Evolutionary conservation across 2,113 vertebrate genomes (phyloP).

Genomic region (Cavia aperea): DNA sequence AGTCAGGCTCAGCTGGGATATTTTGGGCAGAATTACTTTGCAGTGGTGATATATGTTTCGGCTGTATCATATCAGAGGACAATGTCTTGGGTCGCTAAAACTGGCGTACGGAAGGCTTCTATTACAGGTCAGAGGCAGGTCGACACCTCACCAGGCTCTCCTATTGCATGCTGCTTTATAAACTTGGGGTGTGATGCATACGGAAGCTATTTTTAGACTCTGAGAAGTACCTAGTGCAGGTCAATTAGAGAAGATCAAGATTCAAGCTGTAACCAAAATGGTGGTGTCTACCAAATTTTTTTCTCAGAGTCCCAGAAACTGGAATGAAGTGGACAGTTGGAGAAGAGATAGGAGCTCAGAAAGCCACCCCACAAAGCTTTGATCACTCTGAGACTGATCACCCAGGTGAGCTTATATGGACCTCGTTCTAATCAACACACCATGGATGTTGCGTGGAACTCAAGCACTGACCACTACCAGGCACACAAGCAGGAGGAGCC

Average conservation of each 20-base stretch:
- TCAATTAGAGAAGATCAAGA: background rate
- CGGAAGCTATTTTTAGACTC: background rate
- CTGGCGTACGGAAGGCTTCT: background rate
- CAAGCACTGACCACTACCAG: accelerated
- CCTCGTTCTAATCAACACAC: background rate
- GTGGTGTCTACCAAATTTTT: too few relatives aligned
- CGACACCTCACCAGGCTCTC: background rate
- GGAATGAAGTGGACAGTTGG: background rate
- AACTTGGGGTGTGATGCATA: background rate
- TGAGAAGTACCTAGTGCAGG: background rate
- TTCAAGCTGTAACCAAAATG: background rate
- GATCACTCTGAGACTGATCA: background rate
- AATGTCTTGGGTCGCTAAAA: background rate
- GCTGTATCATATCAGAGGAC: background rate
- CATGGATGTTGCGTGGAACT: background rate
- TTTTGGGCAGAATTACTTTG: background rate
- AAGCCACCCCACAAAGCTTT: background rate
- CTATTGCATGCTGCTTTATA: background rate
- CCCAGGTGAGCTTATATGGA: background rate
- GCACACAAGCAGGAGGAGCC: background rate
- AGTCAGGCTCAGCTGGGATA: background rate
- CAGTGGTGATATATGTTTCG: background rate
- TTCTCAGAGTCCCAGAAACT: background rate
- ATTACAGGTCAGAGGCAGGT: background rate
- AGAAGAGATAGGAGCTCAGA: background rate